Percentiles rank a stretch among this genome's conserved stretches.
Evolutionary conservation across 2,888 invertebrate genomes (phyloP).

Genomic region (Diachrysia chrysitis): DNA sequence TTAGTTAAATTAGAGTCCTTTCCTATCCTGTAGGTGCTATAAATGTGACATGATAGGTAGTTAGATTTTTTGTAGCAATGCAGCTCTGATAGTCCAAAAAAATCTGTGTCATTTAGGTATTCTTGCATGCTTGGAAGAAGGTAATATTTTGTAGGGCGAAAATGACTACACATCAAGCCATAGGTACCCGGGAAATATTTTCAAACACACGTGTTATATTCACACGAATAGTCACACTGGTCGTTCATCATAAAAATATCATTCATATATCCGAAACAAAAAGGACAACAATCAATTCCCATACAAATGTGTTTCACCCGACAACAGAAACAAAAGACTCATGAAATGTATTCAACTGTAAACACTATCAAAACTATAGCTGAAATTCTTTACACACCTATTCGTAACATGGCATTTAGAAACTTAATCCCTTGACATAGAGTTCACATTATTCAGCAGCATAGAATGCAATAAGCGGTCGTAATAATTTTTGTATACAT

Average conservation of each 20-base stretch:
- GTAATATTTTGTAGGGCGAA: no score
- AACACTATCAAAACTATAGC: background rate
- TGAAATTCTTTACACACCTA: background rate
- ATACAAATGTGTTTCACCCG: background rate
- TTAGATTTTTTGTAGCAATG: no score
- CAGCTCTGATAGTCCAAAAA: no score
- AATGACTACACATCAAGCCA: background rate
- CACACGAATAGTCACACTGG: background rate
- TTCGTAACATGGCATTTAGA: background rate
- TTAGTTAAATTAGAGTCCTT: no score
- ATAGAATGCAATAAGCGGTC: background rate
- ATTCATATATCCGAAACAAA: background rate
- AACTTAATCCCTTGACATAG: background rate
- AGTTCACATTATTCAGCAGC: background rate
- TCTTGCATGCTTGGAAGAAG: no score
- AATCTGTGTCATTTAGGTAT: no score
- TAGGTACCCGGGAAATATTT: no score
- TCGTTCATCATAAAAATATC: conserved; percentile 2
- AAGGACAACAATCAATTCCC: background rate
- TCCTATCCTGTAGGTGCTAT: no score
- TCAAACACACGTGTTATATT: background rate
- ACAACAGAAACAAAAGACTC: background rate
- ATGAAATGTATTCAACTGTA: background rate
- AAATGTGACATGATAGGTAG: no score
- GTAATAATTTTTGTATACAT: conserved; percentile 4